Evolutionary conservation across 2,888 invertebrate genomes (phyloP).

Genomic region (Amphiduros pacificus): DNA sequence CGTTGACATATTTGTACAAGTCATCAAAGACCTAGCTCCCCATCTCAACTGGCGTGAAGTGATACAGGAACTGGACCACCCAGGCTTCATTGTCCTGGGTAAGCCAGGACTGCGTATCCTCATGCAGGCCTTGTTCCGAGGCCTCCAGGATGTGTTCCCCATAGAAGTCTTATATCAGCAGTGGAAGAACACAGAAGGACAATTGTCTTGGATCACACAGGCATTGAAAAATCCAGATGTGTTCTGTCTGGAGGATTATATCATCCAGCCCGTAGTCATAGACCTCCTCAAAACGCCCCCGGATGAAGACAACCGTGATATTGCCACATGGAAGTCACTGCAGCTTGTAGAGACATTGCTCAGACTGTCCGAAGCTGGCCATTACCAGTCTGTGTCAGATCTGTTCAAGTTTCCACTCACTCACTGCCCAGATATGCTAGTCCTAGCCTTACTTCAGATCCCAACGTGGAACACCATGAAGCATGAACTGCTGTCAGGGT

Average conservation of each 20-base stretch:
- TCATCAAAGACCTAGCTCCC: slow-evolving; percentile 77
- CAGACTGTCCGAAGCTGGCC: slow-evolving; percentile 83
- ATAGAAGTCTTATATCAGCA: slow-evolving; percentile 78
- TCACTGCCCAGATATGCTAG: slow-evolving; percentile 91
- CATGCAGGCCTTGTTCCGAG: slow-evolving; percentile 79
- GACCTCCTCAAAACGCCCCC: slow-evolving; percentile 92
- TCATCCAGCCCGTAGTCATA: slow-evolving; percentile 81
- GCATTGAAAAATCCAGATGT: slow-evolving; percentile 89
- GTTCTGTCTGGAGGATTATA: slow-evolving; percentile 91
- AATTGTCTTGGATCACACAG: slow-evolving; percentile 81
- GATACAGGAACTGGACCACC: slow-evolving; percentile 85
- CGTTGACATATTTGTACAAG: slow-evolving; percentile 88
- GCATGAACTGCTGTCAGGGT: slow-evolving; percentile 82
- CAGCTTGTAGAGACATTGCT: slow-evolving; percentile 88
- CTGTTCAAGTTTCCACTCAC: slow-evolving; percentile 88
- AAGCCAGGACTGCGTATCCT: slow-evolving; percentile 81
- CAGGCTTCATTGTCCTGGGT: slow-evolving; percentile 71
- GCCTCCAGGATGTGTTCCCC: slow-evolving; percentile 67
- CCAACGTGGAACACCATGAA: slow-evolving; percentile 58
- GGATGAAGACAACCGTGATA: slow-evolving; percentile 91
- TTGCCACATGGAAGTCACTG: slow-evolving; percentile 89
- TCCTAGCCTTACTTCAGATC: slow-evolving; percentile 85
- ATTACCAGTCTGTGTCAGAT: slow-evolving; percentile 81
- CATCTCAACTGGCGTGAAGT: slow-evolving; percentile 88
- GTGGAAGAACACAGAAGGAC: slow-evolving; percentile 93